These are phyloP conservation scores for Ciconia stormi DNA, from an alignment of 2,113 vertebrate species.

Conservation along the genomic window DNA sequence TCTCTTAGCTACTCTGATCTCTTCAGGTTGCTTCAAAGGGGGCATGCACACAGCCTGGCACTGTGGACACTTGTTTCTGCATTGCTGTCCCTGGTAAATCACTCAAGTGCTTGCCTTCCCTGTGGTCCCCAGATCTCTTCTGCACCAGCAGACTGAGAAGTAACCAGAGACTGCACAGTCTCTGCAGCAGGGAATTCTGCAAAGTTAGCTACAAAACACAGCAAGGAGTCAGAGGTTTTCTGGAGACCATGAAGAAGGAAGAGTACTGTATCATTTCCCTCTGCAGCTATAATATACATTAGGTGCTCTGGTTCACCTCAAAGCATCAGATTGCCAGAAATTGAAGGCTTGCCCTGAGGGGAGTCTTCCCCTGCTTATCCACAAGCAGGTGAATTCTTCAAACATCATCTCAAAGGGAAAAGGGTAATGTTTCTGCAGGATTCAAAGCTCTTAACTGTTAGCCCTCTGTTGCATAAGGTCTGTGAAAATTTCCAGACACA, in stretches of 20 bases:
- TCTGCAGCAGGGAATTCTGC: not conserved
- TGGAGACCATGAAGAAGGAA: not conserved
- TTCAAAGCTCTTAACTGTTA: not conserved
- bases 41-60: rapidly evolving
- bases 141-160: not conserved
- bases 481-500: not conserved
- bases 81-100: not conserved
- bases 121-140: not conserved
- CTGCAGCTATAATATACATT: not conserved
- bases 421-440: not conserved
- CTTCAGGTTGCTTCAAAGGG: not conserved
- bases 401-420: not conserved
- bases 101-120: not conserved
- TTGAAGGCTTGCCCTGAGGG: not conserved
- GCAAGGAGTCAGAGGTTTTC: not conserved
- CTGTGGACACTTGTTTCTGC: not conserved
- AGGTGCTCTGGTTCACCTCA: not conserved
- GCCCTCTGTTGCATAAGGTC: not conserved
- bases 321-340: not conserved
- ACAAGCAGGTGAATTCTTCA: not conserved
- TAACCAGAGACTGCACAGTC: not conserved
- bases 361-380: not conserved
- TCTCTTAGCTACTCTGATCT: not conserved
- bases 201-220: not conserved
- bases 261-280: not conserved